These are phyloP conservation scores for Rhagonycha fulva DNA, from an alignment of 2,888 invertebrate genomes.

Conservation along the genomic window DNA sequence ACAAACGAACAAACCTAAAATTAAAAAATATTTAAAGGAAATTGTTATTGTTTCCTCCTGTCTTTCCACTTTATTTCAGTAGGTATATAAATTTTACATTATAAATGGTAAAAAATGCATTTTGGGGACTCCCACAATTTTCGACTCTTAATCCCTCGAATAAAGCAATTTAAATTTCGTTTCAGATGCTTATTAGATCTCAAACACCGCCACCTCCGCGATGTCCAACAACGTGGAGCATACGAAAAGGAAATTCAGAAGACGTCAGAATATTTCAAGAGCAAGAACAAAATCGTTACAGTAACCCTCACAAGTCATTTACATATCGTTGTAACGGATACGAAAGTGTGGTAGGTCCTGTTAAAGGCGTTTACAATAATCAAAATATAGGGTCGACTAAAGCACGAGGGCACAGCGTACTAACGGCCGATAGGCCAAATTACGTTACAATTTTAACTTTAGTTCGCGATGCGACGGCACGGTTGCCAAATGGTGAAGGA, in stretches of 20 bases:
- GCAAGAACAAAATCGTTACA: slow-evolving; percentile 83
- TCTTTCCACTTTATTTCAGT: no score
- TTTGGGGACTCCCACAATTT: no score
- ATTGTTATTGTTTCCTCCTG: no score
- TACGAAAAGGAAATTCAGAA: slow-evolving; percentile 74
- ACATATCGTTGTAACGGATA: slow-evolving; percentile 72
- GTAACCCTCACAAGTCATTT: slow-evolving; percentile 88
- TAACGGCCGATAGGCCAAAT: slow-evolving; percentile 82
- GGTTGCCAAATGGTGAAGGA: slow-evolving; percentile 93
- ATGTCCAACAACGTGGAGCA: slow-evolving; percentile 82
- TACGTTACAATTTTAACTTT: slow-evolving; percentile 89
- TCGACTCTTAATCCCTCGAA: background rate
- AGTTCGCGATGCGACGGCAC: slow-evolving; percentile 91
- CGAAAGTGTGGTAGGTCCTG: slow-evolving; percentile 48
- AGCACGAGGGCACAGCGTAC: slow-evolving; percentile 82
- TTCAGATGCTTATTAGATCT: slow-evolving; percentile 37
- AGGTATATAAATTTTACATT: no score
- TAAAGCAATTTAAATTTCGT: background rate
- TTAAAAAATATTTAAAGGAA: no score
- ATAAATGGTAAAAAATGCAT: no score
- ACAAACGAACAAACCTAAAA: no score
- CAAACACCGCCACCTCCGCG: slow-evolving; percentile 62
- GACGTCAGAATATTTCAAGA: slow-evolving; percentile 78
- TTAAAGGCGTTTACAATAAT: slow-evolving; percentile 77
- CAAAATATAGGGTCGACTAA: slow-evolving; percentile 61